Base-by-base conservation (phyloP, 2,113 vertebrate genomes). In the Eurystomus gularis region DNA sequence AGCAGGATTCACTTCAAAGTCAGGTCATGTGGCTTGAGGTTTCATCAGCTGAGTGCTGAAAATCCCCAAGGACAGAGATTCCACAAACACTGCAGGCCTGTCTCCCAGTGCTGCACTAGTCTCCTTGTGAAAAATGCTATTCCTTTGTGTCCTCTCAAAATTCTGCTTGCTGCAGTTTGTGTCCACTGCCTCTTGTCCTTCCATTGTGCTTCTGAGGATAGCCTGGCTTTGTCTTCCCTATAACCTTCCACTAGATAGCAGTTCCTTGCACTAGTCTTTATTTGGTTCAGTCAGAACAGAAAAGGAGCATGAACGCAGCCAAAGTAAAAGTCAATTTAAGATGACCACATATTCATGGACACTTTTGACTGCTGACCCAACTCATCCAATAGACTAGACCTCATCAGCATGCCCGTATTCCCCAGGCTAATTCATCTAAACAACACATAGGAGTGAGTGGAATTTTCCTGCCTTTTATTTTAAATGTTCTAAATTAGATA, bases 381-480 rank as follows among this genome's bases (percentile, higher is more conserved):
- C 44, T 75, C 71, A 49, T n/a, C 39, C 61, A 73, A 42, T 26
- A 44, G 35, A 83, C 64, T 0, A 78, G 39, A 42, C 49, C 86
- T 75, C 40, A 65, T 25, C 77, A 65, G 57, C 48, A 25, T 48
- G 28, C n/a, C 69, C 3, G 0, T 46, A 35, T 86, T 10, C 40
- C 62, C 11, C 16, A 29, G 64, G 29, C 54, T 73, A 81, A 86
- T 93, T 95, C 76, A 26, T 81, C 65, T 60, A 73, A 81, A 68
- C 33, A 73, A 26, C 5, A 10, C 31, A 35, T 33, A 42, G 0
- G 1, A 81, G 65, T 76, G 26, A 82, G 69, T 2, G 1, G 52
- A 90, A 84, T 88, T 94, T 96, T 93, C 88, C 82, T 92, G 70
- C 66, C 44, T 96, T 92, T 90, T 88, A 76, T 93, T 96, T 96